Base-by-base conservation (phyloP, 2,797 vertebrate species). In the Chiloscyllium punctatum region DNA sequence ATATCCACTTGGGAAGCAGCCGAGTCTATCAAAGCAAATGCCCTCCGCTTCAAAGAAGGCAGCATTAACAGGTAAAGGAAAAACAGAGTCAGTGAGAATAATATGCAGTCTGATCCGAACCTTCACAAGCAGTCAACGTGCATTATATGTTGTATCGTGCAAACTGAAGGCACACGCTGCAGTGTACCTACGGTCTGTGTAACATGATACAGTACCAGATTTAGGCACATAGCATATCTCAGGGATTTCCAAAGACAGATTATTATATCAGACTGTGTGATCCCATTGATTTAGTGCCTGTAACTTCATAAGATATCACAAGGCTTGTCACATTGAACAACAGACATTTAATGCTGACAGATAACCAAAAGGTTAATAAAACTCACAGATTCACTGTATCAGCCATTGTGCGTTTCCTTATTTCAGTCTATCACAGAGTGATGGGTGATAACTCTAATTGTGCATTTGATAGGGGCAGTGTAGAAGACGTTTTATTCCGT, bases 21-120 rank as follows among this genome's bases (percentile, higher is more conserved):
- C 98, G 5, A 98, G 95, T 37, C 97, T 97, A 72, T 97, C 79
- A n/a, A 97, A 98, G 96, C 98, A 99, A 94, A 98, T 97, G 96
- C 98, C 96, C 48, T 96, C 96, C 95, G 96, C 97, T 97, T 96
- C 23, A n/a, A 8, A 1, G 16, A 25, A 25, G 0, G 21, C 8
- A 21, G 23, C 25, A 9, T 13, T 66, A 27, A 30, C 25, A 7
- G 87, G 53, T 18, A 4, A 62, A 1, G 16, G n/a, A 27, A 84
- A 48, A 23, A 21, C 5, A 23, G 82, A 48, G 18, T 25, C 53
- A n/a, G 30, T 90, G 27, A 90, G 87, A 30, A 53, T 27, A 33
- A 48, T 84, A 48, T 18, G 23, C 42, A 84, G 2, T 0, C 37
- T 48, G 82, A 48, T 23, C 42, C 23, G 23, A 23, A 48, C 37